phyloP scores from a whole-genome alignment of 2,888 invertebrate species.

The Dexiosoma caninum region DNA sequence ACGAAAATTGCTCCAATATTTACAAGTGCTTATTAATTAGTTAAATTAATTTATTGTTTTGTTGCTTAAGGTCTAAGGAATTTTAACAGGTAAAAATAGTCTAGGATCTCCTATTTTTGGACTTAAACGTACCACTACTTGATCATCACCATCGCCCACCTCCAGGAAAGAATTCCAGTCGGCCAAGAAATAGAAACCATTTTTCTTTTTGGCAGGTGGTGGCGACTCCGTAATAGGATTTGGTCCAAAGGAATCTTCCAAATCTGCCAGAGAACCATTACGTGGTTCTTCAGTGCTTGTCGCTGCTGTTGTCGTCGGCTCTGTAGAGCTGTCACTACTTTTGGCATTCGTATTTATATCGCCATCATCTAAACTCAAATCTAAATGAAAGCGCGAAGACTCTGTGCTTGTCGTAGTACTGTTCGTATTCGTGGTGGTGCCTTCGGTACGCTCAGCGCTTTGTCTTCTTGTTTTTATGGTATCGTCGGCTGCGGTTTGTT shows the following conservation, averaged over 20 bases:
- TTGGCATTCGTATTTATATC: background rate
- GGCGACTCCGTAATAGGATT: slow-evolving; percentile 81
- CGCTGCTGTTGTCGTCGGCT: slow-evolving; percentile 55
- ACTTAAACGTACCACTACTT: slow-evolving; percentile 88
- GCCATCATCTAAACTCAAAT: slow-evolving; percentile 65
- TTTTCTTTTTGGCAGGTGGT: slow-evolving; percentile 83
- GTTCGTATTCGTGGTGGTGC: slow-evolving; percentile 1
- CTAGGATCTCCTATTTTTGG: slow-evolving; percentile 89
- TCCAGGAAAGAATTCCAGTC: slow-evolving; percentile 93
- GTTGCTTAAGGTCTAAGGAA: slow-evolving; percentile 80
- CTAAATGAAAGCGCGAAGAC: slow-evolving; percentile 71
- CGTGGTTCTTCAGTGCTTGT: slow-evolving; percentile 74
- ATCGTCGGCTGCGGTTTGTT: slow-evolving; percentile 60
- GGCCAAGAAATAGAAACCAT: slow-evolving; percentile 89
- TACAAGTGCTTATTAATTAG: slow-evolving; percentile 56
- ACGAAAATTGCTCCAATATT: slow-evolving; percentile 60
- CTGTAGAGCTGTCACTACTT: slow-evolving; percentile 49
- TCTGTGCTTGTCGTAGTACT: slow-evolving; percentile 60
- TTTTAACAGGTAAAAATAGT: slow-evolving; percentile 85
- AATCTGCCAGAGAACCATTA: slow-evolving; percentile 78
- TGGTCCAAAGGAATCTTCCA: slow-evolving; percentile 86
- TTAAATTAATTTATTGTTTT: slow-evolving; percentile 1
- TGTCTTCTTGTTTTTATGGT: slow-evolving; percentile 78
- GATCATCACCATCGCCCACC: slow-evolving; percentile 86
- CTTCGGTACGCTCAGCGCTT: slow-evolving; percentile 66